Evolutionary conservation across 2,113 vertebrate genomes (phyloP).

Genomic region (Bubalus kerabau): DNA sequence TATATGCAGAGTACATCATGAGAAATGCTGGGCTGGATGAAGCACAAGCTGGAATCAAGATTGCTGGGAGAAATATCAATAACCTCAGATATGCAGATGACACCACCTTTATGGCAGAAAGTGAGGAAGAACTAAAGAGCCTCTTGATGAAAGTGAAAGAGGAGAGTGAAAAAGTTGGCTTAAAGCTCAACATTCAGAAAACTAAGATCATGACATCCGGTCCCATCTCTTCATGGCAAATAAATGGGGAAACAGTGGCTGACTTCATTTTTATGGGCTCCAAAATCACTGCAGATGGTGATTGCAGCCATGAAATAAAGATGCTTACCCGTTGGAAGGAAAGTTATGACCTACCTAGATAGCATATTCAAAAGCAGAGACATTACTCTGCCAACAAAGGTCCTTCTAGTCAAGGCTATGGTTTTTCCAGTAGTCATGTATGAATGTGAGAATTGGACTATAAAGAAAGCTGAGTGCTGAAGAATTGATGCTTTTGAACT

Average conservation of each 20-base stretch:
- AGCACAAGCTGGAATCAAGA: neutral
- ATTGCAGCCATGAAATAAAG: neutral
- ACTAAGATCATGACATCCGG: neutral
- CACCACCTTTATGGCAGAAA: neutral
- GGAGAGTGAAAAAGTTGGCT: neutral
- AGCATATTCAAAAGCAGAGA: neutral
- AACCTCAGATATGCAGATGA: neutral
- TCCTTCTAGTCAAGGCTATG: neutral
- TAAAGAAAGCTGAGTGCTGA: accelerated
- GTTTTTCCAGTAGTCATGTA: neutral
- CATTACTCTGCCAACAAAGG: no score
- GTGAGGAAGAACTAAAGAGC: neutral
- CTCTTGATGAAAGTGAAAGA: neutral
- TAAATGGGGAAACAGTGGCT: neutral
- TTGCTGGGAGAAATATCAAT: neutral
- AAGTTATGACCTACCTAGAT: neutral
- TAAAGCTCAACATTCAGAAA: neutral
- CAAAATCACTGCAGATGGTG: neutral
- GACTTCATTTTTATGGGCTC: neutral
- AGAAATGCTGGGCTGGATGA: neutral
- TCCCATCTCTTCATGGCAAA: neutral
- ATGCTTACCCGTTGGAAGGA: accelerated
- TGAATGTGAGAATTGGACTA: neutral
- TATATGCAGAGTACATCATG: neutral
- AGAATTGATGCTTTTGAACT: neutral